A percentile compares a stretch with the other conserved stretches of the same genome.
Conservation (phyloP, 2,797 vertebrate genomes). For the Fringilla coelebs region DNA sequence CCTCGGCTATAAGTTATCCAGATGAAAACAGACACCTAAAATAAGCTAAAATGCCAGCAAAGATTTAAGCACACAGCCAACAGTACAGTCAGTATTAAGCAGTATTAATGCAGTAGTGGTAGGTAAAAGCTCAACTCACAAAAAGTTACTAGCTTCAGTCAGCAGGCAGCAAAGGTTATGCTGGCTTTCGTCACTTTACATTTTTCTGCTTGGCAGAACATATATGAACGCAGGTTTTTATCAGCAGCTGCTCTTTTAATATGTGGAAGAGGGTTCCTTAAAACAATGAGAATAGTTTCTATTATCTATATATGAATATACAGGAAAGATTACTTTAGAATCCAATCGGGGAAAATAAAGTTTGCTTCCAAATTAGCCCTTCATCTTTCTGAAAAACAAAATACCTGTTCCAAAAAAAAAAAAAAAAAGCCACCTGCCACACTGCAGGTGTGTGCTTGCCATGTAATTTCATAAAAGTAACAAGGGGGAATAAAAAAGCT, state of each 20-base stretch:
- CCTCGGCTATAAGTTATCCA: neutral
- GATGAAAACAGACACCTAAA: neutral
- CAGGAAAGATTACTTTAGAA: neutral
- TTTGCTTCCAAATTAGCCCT: neutral
- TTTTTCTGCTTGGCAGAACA: neutral
- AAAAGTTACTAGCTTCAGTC: neutral
- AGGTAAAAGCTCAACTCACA: neutral
- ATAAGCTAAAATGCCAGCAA: neutral
- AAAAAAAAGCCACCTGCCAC: neutral
- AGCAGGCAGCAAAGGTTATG: neutral
- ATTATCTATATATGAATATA: neutral
- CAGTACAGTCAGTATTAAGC: neutral
- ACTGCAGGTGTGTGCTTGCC: neutral
- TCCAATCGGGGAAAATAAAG: accelerated
- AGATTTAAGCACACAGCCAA: neutral
- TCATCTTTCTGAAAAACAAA: neutral
- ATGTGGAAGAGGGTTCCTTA: neutral
- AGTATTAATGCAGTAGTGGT: neutral
- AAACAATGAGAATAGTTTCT: neutral
- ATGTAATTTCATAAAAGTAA: neutral
- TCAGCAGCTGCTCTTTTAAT: neutral
- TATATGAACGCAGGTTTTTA: accelerated
- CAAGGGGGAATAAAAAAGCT: neutral
- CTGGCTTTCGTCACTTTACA: neutral
- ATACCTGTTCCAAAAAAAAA: neutral